Evolutionary conservation across 1,140 invertebrate species (phyloP).

Genomic region (Drosophila pseudoananassae): DNA sequence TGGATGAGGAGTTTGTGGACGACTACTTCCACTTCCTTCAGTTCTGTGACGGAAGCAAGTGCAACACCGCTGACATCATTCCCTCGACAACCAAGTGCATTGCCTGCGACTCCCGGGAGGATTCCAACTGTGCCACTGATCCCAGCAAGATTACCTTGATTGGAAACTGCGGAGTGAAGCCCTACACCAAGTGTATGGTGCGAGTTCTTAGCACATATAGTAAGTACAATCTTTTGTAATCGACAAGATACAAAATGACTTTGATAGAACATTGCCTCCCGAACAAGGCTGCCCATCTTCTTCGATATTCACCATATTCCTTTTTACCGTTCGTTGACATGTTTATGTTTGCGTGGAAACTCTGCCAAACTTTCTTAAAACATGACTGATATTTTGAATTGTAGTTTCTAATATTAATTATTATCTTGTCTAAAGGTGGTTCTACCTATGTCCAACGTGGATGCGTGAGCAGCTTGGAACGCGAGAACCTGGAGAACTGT

Average conservation of each 20-base stretch:
- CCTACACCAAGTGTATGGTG: slow-evolving; percentile 64
- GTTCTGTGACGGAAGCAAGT: slow-evolving; percentile 46
- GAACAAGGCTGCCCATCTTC: too few species aligned
- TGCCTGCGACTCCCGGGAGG: slow-evolving; percentile 58
- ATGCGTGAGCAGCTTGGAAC: slow-evolving; percentile 49
- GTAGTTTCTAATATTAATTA: not conserved
- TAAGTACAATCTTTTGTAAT: not conserved
- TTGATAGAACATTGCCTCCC: too few species aligned
- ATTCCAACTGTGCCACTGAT: slow-evolving; percentile 58
- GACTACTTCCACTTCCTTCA: slow-evolving; percentile 34
- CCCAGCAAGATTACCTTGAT: slow-evolving; percentile 37
- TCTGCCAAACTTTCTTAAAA: too few species aligned
- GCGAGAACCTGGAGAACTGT: slow-evolving; percentile 35
- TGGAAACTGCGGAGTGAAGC: slow-evolving; percentile 38
- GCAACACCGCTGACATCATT: slow-evolving; percentile 55
- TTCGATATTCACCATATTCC: too few species aligned
- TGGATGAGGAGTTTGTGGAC: slow-evolving; percentile 39
- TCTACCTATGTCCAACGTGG: slow-evolving; percentile 61
- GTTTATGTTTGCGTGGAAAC: too few species aligned
- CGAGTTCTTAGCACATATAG: slow-evolving; percentile 39
- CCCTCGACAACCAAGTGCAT: slow-evolving; percentile 48
- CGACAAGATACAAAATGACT: too few species aligned
- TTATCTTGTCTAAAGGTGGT: slow-evolving; percentile 43
- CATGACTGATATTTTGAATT: too few species aligned
- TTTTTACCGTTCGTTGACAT: too few species aligned